A percentile compares a stretch with the other conserved stretches of the same genome.
These are phyloP conservation scores for Drosophila saltans DNA, from an alignment of 1,140 invertebrate species.

Conservation along the genomic window DNA sequence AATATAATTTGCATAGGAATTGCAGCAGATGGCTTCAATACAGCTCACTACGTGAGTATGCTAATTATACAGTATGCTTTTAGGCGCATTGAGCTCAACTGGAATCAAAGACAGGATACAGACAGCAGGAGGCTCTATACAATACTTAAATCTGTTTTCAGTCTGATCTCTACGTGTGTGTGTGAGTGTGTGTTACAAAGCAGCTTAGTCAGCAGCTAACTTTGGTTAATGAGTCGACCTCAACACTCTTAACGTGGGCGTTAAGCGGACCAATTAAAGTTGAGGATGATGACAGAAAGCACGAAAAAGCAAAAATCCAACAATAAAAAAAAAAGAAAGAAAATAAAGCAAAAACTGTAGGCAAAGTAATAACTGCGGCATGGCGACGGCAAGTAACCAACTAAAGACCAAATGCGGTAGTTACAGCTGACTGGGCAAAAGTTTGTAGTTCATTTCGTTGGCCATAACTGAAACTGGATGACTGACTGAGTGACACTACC, in stretches of 20 bases:
- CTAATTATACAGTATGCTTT: constrained; percentile 30
- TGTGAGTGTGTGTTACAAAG: constrained; percentile 6
- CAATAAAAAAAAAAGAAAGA: constrained; percentile 36
- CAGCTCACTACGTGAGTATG: not conserved
- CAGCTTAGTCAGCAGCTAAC: constrained; percentile 20
- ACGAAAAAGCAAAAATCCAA: constrained; percentile 26
- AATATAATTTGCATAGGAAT: constrained; percentile 45
- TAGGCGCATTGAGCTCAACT: constrained; percentile 21
- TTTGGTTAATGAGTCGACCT: constrained; percentile 51
- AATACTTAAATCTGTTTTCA: not conserved
- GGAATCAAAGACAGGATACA: constrained; percentile 45
- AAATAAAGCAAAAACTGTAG: constrained; percentile 26
- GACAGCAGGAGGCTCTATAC: not conserved
- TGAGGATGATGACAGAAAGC: constrained; percentile 46
- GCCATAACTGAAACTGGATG: constrained; percentile 36
- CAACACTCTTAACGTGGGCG: constrained; percentile 36
- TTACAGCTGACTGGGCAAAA: constrained; percentile 67
- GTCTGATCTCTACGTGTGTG: not conserved
- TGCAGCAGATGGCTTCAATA: constrained; percentile 23
- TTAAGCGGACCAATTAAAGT: constrained; percentile 70
- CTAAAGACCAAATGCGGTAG: constrained; percentile 41
- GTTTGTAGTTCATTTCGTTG: constrained; percentile 54
- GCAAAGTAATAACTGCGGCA: constrained; percentile 12
- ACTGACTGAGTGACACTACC: not conserved
- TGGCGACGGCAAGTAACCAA: constrained; percentile 15